Evolutionary conservation across 1,140 invertebrate genomes (phyloP).

Genomic region (Oryctes rhinoceros): DNA sequence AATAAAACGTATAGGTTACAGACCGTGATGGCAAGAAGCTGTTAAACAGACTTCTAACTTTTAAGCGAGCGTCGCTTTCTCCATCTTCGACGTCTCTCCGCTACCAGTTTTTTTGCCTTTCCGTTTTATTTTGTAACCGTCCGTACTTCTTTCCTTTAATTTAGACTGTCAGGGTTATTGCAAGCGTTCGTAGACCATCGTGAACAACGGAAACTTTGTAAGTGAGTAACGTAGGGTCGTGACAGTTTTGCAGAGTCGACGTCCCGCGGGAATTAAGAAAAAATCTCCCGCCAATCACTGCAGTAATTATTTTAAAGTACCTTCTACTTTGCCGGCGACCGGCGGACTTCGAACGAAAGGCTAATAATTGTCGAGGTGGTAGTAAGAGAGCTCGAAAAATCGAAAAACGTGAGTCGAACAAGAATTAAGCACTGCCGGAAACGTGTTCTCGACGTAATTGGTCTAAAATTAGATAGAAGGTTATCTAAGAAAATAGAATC

Average conservation of each 20-base stretch:
- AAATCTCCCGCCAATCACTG: conserved; percentile 36
- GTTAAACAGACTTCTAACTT: conserved; percentile 7
- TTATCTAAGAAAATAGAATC: no score
- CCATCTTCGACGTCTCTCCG: background rate
- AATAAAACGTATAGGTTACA: no score
- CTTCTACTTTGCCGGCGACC: conserved; percentile 16
- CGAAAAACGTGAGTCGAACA: background rate
- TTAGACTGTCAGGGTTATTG: conserved; percentile 34
- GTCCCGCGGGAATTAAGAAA: conserved; percentile 1
- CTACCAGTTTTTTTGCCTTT: background rate
- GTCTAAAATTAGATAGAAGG: no score
- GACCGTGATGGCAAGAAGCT: background rate
- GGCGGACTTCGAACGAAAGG: conserved; percentile 3
- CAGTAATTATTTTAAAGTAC: conserved; percentile 38
- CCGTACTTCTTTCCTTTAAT: conserved; percentile 32
- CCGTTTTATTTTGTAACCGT: background rate
- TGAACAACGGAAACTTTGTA: conserved; percentile 32
- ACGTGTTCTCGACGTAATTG: no score
- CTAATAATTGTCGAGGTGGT: background rate
- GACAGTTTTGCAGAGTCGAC: conserved; percentile 33
- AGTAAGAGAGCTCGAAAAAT: conserved; percentile 15
- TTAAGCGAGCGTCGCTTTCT: background rate
- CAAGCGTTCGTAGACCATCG: conserved; percentile 19
- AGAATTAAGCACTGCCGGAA: no score
- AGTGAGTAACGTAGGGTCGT: conserved; percentile 33